phyloP scores from a whole-genome alignment of 2,888 invertebrate species.

The Netelia inedita region DNA sequence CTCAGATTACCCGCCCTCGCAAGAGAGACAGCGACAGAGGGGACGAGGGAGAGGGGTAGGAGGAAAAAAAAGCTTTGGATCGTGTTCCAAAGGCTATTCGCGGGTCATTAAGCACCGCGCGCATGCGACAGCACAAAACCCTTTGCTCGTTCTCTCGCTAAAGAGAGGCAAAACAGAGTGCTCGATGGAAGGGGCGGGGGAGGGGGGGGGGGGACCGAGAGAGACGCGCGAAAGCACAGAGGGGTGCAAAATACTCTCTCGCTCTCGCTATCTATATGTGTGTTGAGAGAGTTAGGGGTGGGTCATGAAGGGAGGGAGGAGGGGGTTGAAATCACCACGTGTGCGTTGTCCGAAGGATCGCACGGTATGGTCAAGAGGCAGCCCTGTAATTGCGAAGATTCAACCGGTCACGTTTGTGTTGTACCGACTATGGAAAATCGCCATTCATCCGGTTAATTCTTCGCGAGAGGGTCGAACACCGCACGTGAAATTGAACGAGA shows the following conservation, averaged over 20 bases:
- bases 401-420: conserved; percentile 50
- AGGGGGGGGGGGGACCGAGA: too few species aligned
- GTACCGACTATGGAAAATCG: not conserved
- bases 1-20: conserved; percentile 36
- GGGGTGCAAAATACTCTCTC: conserved; percentile 26
- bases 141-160: conserved; percentile 19
- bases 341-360: conserved; percentile 8
- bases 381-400: conserved; percentile 44
- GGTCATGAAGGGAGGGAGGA: too few species aligned
- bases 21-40: not conserved
- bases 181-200: conserved; percentile 8
- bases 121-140: conserved; percentile 31
- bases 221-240: not conserved
- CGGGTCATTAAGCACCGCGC: conserved; percentile 47
- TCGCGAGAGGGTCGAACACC: not conserved
- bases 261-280: not conserved
- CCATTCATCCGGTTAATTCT: conserved; percentile 47
- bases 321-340: conserved; percentile 11
- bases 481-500: conserved; percentile 7
- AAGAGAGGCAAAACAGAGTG: conserved; percentile 25
- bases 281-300: not conserved
- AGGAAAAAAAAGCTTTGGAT: conserved; percentile 20
- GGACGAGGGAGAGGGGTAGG: not conserved
- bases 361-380: not conserved
- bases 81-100: conserved; percentile 50